A percentile compares a stretch with the other conserved stretches of the same genome.
phyloP scores from a whole-genome alignment of 2,113 vertebrate species.

The Campylomormyrus tamandua region DNA sequence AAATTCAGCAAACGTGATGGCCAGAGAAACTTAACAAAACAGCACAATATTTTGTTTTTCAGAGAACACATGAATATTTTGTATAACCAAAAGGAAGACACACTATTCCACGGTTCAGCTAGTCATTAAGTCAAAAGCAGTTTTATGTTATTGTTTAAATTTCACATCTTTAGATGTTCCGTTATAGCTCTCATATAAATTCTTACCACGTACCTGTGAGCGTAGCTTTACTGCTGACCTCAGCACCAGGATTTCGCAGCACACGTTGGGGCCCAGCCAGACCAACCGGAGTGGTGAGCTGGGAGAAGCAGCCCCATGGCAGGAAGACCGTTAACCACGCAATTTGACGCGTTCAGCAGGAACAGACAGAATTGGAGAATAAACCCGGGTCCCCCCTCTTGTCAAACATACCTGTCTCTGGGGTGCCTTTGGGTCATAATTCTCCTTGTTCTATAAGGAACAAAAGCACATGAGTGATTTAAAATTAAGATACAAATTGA shows the following conservation, averaged over 20 bases:
- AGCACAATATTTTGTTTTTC: background rate
- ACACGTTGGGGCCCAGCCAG: slow-evolving; percentile 46
- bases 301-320: background rate
- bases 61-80: background rate
- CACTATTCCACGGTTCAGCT: background rate
- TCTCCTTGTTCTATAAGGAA: slow-evolving; percentile 61
- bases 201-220: slow-evolving; percentile 37
- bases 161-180: background rate
- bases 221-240: slow-evolving; percentile 26
- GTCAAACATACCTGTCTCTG: slow-evolving; percentile 36
- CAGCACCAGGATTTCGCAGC: slow-evolving; percentile 41
- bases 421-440: slow-evolving; percentile 45
- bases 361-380: background rate
- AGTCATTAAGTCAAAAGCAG: background rate
- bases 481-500: background rate
- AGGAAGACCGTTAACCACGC: background rate
- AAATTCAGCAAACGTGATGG: background rate
- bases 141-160: background rate
- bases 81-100: background rate
- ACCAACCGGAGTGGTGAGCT: slow-evolving; percentile 39
- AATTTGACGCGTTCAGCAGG: background rate
- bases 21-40: background rate
- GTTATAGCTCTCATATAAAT: background rate
- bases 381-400: background rate
- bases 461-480: background rate